Base-by-base conservation (phyloP, 2,113 vertebrate genomes). In the Engraulis encrasicolus region DNA sequence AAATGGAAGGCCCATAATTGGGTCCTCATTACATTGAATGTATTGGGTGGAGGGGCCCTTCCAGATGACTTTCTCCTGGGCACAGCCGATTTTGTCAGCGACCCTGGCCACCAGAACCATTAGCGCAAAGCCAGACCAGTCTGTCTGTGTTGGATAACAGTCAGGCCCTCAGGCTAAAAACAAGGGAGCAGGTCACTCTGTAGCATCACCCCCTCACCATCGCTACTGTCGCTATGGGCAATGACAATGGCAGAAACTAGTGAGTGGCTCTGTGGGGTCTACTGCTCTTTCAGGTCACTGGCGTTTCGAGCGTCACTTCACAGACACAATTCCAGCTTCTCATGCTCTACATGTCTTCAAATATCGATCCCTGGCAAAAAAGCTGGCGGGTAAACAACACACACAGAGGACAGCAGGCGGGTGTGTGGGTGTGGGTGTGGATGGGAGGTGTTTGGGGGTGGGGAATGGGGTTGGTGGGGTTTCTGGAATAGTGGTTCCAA, bases 211-310 rank as follows among this genome's bases (percentile, higher is more conserved):
- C 11, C 52, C 52, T 27, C 27, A 82, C 82, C 86, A 81, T 89
- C 86, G 89, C 82, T 89, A 71, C n/a, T n/a, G n/a, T n/a, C n/a
- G n/a, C n/a, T n/a, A n/a, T n/a, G n/a, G n/a, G n/a, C 58, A 27
- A 27, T 66, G 58, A 66, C 23, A 66, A 66, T 66, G 6, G 58
- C 0, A 14, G 61, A 14, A 14, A 74, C 2, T 14, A 15, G 66
- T 12, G 11, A 31, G 66, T 15, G 66, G n/a, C 31, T 74, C 27
- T 15, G 34, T 36, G 66, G n/a, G 0, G 31, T 79, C 88, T 79
- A 78, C n/a, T 81, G 83, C 85, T 87, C 79, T 91, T 93, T 93
- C 87, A 88, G 92, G 92, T 95, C 92, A 92, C 61, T 89, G 90
- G 79, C 87, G 36, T 92, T 90, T 82, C 85, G 66, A 74, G 50